These are phyloP conservation scores for Lophius americanus DNA, from an alignment of 2,797 vertebrate species.

Conservation along the genomic window DNA sequence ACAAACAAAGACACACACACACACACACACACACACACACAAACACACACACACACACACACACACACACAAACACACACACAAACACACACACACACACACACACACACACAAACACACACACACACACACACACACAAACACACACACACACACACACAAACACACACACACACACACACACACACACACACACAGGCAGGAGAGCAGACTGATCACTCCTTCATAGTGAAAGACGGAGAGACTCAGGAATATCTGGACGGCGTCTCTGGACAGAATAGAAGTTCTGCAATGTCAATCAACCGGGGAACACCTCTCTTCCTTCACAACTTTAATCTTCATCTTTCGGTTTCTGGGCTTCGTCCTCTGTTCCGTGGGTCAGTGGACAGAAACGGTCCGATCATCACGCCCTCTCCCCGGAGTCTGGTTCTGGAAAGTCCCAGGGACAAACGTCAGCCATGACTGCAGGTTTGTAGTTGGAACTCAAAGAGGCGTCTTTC, in stretches of 20 bases:
- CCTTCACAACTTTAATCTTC: slow-evolving; percentile 11
- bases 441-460: slow-evolving; percentile 82
- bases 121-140: too few relatives aligned
- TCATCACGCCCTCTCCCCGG: slow-evolving; percentile 76
- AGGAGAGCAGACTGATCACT: too few relatives aligned
- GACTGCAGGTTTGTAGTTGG: slow-evolving; percentile 51
- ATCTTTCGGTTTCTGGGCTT: slow-evolving; percentile 21
- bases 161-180: too few relatives aligned
- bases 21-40: too few relatives aligned
- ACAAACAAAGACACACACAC: too few relatives aligned
- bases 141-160: too few relatives aligned
- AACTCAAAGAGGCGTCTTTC: slow-evolving; percentile 56
- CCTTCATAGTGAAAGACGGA: too few relatives aligned
- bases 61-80: too few relatives aligned
- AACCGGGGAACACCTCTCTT: slow-evolving; percentile 24
- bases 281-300: slow-evolving; percentile 23
- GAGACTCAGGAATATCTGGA: slow-evolving; percentile 32
- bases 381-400: slow-evolving; percentile 54
- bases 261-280: slow-evolving; percentile 36
- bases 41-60: too few relatives aligned
- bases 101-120: too few relatives aligned
- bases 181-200: too few relatives aligned
- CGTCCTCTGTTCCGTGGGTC: slow-evolving; percentile 44
- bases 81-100: too few relatives aligned
- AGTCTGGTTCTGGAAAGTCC: slow-evolving; percentile 83